phyloP scores from a whole-genome alignment of 2,797 vertebrate genomes.

The Percopsis omiscomaycus region DNA sequence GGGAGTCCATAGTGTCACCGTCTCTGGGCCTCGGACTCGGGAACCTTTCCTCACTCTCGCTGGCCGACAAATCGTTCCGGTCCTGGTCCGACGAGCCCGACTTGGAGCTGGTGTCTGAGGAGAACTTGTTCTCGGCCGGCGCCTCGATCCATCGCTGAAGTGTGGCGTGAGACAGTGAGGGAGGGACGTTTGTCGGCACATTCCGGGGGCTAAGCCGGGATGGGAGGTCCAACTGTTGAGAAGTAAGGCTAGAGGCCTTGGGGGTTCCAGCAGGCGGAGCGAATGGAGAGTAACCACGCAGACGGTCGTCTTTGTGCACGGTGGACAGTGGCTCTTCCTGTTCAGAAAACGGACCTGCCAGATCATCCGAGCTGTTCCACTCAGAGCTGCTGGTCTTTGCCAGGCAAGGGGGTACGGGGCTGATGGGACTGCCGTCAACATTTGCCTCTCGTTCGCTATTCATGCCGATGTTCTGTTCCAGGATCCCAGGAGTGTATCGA shows the following conservation, averaged over 20 bases:
- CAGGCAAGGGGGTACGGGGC: slow-evolving; percentile 52
- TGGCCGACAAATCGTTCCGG: slow-evolving; percentile 75
- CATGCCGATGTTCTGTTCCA: slow-evolving; percentile 41
- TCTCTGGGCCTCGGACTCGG: slow-evolving; percentile 48
- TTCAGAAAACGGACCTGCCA: slow-evolving; percentile 67
- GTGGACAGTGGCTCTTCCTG: slow-evolving; percentile 58
- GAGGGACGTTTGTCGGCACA: slow-evolving; percentile 50
- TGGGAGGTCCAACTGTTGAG: slow-evolving; percentile 52
- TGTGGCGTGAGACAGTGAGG: slow-evolving; percentile 41
- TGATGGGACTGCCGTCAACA: slow-evolving; percentile 50
- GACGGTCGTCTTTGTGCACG: slow-evolving; percentile 24
- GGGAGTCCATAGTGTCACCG: slow-evolving; percentile 43
- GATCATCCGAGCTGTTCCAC: slow-evolving; percentile 79
- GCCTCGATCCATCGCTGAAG: slow-evolving; percentile 66
- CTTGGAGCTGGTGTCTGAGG: slow-evolving; percentile 77
- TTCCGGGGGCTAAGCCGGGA: slow-evolving; percentile 32
- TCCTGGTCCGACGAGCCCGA: slow-evolving; percentile 78
- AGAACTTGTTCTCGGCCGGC: slow-evolving; percentile 57
- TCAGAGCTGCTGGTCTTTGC: slow-evolving; percentile 78
- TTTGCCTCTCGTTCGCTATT: slow-evolving; percentile 59
- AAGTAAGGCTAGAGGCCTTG: slow-evolving; percentile 73
- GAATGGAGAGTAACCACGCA: slow-evolving; percentile 61
- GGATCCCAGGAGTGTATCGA: slow-evolving; percentile 65
- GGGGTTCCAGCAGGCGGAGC: slow-evolving; percentile 83
- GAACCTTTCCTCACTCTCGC: slow-evolving; percentile 74